A percentile compares a stretch with the other conserved stretches of the same genome.
Evolutionary conservation across 1,140 invertebrate genomes (phyloP).

Genomic region (Heliconius nattereri): DNA sequence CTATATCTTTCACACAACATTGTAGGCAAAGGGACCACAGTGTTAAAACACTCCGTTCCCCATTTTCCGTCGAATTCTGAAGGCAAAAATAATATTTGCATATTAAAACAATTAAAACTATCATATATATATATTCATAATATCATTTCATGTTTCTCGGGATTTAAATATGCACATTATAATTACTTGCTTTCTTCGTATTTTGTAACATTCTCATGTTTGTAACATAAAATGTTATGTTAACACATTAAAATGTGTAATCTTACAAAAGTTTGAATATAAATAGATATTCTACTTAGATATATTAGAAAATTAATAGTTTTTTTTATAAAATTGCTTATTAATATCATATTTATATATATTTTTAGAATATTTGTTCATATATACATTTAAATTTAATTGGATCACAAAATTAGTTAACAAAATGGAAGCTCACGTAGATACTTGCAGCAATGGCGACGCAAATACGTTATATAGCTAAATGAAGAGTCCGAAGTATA

Average conservation of each 20-base stretch:
- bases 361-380: background rate
- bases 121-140: background rate
- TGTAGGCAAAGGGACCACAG: too few species aligned
- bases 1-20: too few species aligned
- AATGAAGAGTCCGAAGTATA: slow-evolving; percentile 67
- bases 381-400: slow-evolving; percentile 57
- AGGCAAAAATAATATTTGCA: background rate
- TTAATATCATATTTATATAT: too few species aligned
- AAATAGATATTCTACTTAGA: background rate
- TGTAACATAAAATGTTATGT: background rate
- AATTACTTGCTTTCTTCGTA: background rate
- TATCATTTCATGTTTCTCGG: background rate
- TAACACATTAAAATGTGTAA: slow-evolving; percentile 1
- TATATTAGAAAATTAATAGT: background rate
- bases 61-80: too few species aligned
- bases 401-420: slow-evolving; percentile 71
- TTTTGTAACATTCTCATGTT: background rate
- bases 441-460: slow-evolving; percentile 51
- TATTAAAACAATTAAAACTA: background rate
- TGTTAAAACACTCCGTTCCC: too few species aligned
- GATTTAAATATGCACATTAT: background rate
- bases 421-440: slow-evolving; percentile 73
- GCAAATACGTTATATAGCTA: slow-evolving; percentile 64
- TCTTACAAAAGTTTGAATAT: background rate
- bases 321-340: background rate